Evolutionary conservation across 2,113 vertebrate species (phyloP), one percentile per base, ranked within the genome.

Genomic region (Chionomys nivalis): DNA sequence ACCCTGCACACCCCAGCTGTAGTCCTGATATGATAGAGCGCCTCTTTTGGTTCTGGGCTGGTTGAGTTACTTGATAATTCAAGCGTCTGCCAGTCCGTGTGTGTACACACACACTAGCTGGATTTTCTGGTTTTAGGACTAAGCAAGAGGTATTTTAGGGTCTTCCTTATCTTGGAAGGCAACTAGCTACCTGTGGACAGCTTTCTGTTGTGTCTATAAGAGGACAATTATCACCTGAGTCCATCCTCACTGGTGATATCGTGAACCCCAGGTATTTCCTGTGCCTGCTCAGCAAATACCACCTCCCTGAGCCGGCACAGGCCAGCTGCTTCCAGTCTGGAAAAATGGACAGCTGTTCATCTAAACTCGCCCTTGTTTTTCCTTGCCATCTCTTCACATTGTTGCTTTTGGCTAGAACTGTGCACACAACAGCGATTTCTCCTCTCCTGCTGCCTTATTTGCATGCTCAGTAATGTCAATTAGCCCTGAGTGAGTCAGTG

Each of bases 291-390:
- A 44, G 66, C 55, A 70, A 79, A 52, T 26, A 6, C 7, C 63
- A 55, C 81, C 81, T 92, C 58, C 65, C 70, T 87, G 47, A 65
- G 31, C 52, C 77, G 7, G 79, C 68, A 79, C 0, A 0, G 36
- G 55, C 88, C 52, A 90, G 81, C 83, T 86, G 72, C 68, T 79
- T 73, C 63, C 61, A 63, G 85, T 81, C 75, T 92, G 83, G 42
- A 68, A 33, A 73, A 47, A 36, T 52, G 36, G 75, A 58, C 28
- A 28, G 49, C 47, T 77, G 16, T 63, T 92, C 44, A 89, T 52
- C 76, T 86, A 55, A 78, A 85, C 76, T 33, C 52, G 44, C 42
- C 47, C 55, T 76, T 70, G 72, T 88, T 76, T 86, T 49, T 79
- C 36, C 58, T 89, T 52, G 11, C 16, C 19, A 21, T 13, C 14